phyloP scores from a whole-genome alignment of 2,797 vertebrate genomes.

The Champsocephalus gunnari region DNA sequence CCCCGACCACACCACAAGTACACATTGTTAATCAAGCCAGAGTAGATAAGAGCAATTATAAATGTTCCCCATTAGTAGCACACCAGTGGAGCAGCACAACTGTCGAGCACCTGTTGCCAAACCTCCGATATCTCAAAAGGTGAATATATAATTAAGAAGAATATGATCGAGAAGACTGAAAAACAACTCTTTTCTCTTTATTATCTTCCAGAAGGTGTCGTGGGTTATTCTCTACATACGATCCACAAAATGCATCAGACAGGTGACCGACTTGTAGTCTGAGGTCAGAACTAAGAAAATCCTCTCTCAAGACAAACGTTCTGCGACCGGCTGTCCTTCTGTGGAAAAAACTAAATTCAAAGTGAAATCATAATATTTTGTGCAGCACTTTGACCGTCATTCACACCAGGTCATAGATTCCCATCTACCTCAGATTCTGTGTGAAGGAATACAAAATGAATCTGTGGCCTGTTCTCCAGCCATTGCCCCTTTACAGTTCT shows the following conservation, averaged over 20 bases:
- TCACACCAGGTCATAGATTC: no score
- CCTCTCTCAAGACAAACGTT: no score
- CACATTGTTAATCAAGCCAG: conserved; percentile 5
- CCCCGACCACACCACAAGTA: neutral
- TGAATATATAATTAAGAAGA: neutral
- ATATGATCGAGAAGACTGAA: neutral
- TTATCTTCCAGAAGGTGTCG: no score
- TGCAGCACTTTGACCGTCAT: no score
- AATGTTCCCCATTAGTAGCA: neutral
- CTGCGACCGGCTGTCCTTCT: no score
- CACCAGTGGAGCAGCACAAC: neutral
- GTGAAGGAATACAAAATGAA: no score
- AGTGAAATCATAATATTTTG: no score
- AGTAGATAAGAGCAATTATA: neutral
- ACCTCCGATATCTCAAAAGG: neutral
- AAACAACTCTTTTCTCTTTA: neutral
- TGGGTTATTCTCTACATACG: no score
- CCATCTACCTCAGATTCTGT: neutral
- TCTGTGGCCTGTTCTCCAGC: neutral
- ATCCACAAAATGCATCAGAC: no score
- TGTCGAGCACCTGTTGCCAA: neutral
- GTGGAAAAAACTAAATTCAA: no score
- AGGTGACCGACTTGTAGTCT: no score
- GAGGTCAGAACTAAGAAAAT: no score
- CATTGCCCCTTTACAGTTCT: conserved; percentile 9